Conservation (phyloP, 1,140 invertebrate genomes). For the Zophobas morio region DNA sequence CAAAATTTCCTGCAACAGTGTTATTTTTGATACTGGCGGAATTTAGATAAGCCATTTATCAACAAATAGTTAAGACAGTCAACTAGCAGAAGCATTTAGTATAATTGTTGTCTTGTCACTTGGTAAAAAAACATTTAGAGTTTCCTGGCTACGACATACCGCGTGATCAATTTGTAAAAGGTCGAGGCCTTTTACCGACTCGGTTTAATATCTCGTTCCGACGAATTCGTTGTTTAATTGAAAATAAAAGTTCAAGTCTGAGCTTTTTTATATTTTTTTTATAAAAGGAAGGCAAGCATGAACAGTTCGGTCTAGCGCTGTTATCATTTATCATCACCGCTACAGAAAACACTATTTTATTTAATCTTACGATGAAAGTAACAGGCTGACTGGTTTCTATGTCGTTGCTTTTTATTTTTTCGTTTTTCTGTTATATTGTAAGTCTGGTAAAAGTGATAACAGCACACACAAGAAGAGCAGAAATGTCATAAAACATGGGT, state of each 20-base stretch:
- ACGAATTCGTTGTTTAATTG: conserved; percentile 1
- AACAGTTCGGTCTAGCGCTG: too few relatives aligned
- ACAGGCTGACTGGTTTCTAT: too few relatives aligned
- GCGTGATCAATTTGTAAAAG: conserved; percentile 30
- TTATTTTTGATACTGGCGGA: neutral
- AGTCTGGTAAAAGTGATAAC: too few relatives aligned
- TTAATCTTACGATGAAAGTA: too few relatives aligned
- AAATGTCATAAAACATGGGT: too few relatives aligned
- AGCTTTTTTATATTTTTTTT: conserved; percentile 2
- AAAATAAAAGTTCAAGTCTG: conserved; percentile 10
- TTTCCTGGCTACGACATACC: conserved; percentile 23
- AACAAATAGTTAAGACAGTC: neutral
- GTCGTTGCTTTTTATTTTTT: too few relatives aligned
- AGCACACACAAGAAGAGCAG: too few relatives aligned
- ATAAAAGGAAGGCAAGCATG: too few relatives aligned
- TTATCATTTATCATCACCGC: too few relatives aligned
- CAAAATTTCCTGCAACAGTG: conserved; percentile 14
- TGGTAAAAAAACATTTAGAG: conserved; percentile 19
- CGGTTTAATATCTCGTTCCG: conserved; percentile 17
- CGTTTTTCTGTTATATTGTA: too few relatives aligned
- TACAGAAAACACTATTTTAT: too few relatives aligned
- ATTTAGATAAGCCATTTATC: neutral
- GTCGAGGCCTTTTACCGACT: conserved; percentile 32
- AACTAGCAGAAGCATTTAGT: conserved; percentile 1
- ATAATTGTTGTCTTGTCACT: conserved; percentile 22